phyloP scores from a whole-genome alignment of 2,797 vertebrate species.

The Agapornis canus region DNA sequence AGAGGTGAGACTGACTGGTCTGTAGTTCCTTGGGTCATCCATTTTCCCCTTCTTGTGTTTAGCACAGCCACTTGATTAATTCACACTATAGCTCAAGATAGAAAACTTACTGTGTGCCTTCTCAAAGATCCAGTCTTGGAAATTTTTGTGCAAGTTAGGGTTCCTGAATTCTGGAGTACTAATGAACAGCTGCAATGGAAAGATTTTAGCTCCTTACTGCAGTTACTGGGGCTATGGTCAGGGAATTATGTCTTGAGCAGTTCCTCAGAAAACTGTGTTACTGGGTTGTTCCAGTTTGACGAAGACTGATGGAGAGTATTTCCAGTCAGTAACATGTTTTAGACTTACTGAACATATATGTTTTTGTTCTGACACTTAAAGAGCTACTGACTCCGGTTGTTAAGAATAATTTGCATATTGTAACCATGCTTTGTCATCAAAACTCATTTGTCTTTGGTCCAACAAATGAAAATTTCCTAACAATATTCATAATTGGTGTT shows the following conservation, averaged over 20 bases:
- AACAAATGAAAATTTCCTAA: slow-evolving; percentile 19
- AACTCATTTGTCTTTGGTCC: slow-evolving; percentile 26
- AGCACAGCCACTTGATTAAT: neutral
- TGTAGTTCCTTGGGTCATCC: neutral
- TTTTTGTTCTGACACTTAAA: neutral
- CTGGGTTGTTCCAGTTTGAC: neutral
- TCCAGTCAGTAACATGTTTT: neutral
- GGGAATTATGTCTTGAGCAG: neutral
- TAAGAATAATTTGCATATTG: neutral
- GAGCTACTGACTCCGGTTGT: neutral
- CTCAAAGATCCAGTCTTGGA: neutral
- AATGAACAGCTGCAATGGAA: neutral
- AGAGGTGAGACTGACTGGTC: neutral
- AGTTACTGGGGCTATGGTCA: neutral
- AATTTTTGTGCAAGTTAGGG: neutral
- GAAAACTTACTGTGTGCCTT: neutral
- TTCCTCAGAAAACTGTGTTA: neutral
- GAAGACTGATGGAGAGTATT: neutral
- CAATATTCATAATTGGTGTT: slow-evolving; percentile 29
- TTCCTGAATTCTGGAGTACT: neutral
- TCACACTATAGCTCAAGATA: neutral
- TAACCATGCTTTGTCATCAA: neutral
- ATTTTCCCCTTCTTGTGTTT: neutral
- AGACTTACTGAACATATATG: neutral
- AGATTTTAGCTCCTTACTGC: fast-evolving